A percentile compares a stretch with the other conserved stretches of the same genome.
Conservation (phyloP, 2,113 vertebrate genomes). For the Limnothrissa miodon region DNA sequence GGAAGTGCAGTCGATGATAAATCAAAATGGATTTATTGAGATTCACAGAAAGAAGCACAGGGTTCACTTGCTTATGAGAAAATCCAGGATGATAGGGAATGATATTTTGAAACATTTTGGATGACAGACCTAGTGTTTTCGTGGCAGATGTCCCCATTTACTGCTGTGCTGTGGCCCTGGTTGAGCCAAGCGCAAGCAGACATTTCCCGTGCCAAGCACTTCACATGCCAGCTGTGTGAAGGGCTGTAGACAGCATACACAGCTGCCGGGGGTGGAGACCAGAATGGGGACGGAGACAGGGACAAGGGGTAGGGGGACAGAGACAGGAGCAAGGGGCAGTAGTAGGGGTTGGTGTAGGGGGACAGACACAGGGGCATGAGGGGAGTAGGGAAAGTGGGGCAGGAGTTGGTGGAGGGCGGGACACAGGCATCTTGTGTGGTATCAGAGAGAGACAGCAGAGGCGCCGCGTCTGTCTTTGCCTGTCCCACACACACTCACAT, state of each 20-base stretch:
- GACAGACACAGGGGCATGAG: too few species aligned
- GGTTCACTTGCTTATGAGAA: not conserved
- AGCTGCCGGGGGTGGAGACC: not conserved
- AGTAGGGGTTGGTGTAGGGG: too few species aligned
- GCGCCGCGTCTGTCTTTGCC: not conserved
- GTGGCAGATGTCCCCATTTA: not conserved
- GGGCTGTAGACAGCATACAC: not conserved
- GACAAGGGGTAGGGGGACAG: not conserved
- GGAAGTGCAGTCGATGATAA: not conserved
- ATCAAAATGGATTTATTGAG: not conserved
- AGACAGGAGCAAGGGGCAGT: too few species aligned
- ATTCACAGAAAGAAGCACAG: too few species aligned
- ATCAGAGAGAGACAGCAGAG: not conserved
- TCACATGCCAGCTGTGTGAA: conserved; percentile 4
- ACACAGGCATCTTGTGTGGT: not conserved
- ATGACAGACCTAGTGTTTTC: not conserved
- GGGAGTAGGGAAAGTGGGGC: too few species aligned
- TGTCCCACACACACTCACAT: not conserved
- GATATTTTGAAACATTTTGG: not conserved
- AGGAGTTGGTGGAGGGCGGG: too few species aligned
- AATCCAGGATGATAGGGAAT: not conserved
- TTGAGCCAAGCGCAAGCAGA: not conserved
- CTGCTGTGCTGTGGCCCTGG: too few species aligned
- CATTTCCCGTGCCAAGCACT: not conserved
- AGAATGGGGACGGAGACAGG: not conserved